Percentiles rank a stretch among this genome's conserved stretches.
phyloP scores from a whole-genome alignment of 2,113 vertebrate genomes.

The Bos indicus region DNA sequence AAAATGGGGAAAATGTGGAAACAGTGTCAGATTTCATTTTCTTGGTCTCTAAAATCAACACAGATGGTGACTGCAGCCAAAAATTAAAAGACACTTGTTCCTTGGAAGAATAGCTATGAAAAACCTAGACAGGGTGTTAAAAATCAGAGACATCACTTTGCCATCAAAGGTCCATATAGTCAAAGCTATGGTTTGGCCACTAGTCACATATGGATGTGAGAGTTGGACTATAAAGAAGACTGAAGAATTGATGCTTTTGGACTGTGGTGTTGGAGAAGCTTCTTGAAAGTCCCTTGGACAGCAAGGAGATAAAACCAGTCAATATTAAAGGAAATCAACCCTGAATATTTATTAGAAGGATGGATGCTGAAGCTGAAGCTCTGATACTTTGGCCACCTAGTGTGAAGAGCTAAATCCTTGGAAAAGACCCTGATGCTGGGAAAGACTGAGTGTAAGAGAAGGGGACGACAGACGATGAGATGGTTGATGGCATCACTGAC shows the following conservation, averaged over 20 bases:
- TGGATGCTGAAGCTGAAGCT: not conserved
- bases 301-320: not conserved
- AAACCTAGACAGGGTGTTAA: not conserved
- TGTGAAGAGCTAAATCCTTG: not conserved
- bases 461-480: not conserved
- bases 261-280: not conserved
- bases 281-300: not conserved
- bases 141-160: not conserved
- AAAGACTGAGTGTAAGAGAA: not conserved
- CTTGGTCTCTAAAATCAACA: not conserved
- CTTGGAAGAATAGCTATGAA: not conserved
- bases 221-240: not conserved
- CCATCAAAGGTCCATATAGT: fast-evolving
- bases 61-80: not conserved
- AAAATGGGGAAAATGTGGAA: not conserved
- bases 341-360: not conserved
- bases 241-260: not conserved
- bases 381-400: not conserved
- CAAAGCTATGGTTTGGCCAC: not conserved
- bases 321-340: not conserved
- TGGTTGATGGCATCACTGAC: not conserved
- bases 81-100: not conserved
- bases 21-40: not conserved
- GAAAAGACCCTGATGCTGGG: not conserved
- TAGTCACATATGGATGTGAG: not conserved